Conservation (phyloP, 2,888 invertebrate genomes). For the Charanyca ferruginea region DNA sequence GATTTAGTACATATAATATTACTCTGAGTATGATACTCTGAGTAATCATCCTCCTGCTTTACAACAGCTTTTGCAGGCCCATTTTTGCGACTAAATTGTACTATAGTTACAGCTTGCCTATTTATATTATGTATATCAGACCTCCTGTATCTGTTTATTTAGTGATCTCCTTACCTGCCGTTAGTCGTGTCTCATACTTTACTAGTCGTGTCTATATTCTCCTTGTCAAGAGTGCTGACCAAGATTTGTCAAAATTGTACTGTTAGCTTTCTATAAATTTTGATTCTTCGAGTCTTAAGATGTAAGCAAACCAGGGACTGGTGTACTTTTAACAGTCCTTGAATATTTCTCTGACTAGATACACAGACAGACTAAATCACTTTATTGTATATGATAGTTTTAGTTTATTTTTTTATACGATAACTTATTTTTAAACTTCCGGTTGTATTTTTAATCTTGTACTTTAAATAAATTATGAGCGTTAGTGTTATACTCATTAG, state of each 20-base stretch:
- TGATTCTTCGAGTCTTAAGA: not conserved
- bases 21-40: too few species aligned
- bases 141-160: not conserved
- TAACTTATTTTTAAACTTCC: too few species aligned
- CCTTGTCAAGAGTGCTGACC: too few species aligned
- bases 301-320: not conserved
- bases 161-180: too few species aligned
- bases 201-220: too few species aligned
- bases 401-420: not conserved
- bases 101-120: too few species aligned
- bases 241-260: not conserved
- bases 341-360: not conserved
- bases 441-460: not conserved
- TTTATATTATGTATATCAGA: not conserved
- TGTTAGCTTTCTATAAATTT: not conserved
- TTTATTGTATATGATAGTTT: not conserved
- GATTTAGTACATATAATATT: not conserved
- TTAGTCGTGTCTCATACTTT: not conserved
- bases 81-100: too few species aligned
- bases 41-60: not conserved
- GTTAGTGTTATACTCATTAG: slow-evolving; percentile 13
- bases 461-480: slow-evolving; percentile 20
- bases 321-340: not conserved
- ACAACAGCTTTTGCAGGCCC: not conserved
- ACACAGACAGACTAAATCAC: slow-evolving; percentile 12